Evolutionary conservation across 2,113 vertebrate species (phyloP).

Genomic region (Pygoscelis antarcticus): DNA sequence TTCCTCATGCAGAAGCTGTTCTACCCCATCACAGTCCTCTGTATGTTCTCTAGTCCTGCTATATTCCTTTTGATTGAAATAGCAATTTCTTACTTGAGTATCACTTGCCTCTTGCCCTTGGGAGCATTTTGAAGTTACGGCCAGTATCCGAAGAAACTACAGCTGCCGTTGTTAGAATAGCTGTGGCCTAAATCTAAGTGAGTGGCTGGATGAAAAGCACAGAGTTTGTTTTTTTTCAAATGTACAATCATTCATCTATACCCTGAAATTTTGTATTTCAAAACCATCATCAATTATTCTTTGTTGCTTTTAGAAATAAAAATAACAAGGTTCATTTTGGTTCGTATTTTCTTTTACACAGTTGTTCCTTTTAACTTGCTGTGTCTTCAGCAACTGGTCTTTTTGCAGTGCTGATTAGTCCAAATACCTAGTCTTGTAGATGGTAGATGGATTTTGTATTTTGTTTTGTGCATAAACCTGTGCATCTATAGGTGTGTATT

Average conservation of each 20-base stretch:
- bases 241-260: not conserved
- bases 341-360: not conserved
- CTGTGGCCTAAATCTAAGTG: not conserved
- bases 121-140: not conserved
- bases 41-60: not conserved
- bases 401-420: not conserved
- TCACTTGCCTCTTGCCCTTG: not conserved
- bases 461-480: not conserved
- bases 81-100: not conserved
- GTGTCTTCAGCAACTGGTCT: not conserved
- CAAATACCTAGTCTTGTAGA: not conserved
- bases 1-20: not conserved
- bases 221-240: not conserved
- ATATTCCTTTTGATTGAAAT: not conserved
- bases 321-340: not conserved
- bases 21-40: not conserved
- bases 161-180: not conserved
- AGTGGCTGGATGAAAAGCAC: not conserved
- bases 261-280: not conserved
- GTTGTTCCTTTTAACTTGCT: not conserved
- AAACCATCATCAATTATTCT: not conserved
- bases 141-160: not conserved
- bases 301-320: not conserved
- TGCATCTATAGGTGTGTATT: not conserved
- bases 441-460: not conserved